phyloP scores from a whole-genome alignment of 2,888 invertebrate species.

The Chrysina gloriosa region DNA sequence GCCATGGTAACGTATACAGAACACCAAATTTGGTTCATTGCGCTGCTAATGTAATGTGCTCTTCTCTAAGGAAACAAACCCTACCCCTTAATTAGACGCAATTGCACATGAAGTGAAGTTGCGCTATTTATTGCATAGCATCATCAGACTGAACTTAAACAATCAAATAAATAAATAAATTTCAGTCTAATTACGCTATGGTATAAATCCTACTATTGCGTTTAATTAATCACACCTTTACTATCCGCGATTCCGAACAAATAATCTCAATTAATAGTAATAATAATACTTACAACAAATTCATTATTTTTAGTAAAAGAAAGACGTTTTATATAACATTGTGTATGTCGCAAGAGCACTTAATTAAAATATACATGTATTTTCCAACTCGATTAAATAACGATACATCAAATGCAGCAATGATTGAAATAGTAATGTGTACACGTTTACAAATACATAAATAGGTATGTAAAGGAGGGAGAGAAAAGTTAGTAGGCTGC shows the following conservation, averaged over 20 bases:
- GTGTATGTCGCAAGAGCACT: background rate
- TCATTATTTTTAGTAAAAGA: background rate
- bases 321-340: background rate
- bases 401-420: conserved; percentile 28
- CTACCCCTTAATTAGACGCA: no score
- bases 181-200: background rate
- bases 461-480: conserved; percentile 19
- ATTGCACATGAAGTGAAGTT: no score
- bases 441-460: conserved; percentile 22
- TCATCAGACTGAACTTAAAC: no score
- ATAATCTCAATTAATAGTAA: background rate
- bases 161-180: background rate
- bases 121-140: no score
- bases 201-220: no score
- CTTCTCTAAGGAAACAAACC: no score
- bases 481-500: conserved; percentile 11
- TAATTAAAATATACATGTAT: conserved; percentile 20
- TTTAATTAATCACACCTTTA: no score
- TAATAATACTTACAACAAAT: background rate
- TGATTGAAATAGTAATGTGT: conserved; percentile 26
- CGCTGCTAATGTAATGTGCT: no score
- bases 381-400: conserved; percentile 26
- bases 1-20: no score
- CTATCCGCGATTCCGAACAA: no score
- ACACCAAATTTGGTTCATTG: no score